Base-by-base conservation (phyloP, 2,888 invertebrate species). In the Myopa tessellatipennis region DNA sequence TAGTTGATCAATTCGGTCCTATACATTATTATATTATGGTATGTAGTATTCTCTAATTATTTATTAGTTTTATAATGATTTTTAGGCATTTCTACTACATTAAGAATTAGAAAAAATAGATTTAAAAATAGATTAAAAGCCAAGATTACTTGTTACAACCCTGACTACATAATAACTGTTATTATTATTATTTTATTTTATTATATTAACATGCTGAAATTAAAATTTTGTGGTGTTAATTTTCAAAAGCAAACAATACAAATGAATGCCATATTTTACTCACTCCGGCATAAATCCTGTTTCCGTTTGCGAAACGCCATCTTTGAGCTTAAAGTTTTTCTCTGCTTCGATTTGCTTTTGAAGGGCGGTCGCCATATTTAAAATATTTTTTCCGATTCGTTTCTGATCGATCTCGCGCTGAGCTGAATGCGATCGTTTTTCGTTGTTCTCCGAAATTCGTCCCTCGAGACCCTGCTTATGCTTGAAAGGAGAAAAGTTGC, bases 361-460 rank as follows among this genome's bases (percentile, higher is more conserved):
- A 58, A 88, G 84, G 4, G 86, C 84, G 79, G 87, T 87, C 3
- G 87, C 89, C 88, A 88, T 87, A 10, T 84, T 55, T 3, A 88
- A 69, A 79, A 88, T 90, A 90, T 90, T 91, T 52, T 90, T 91
- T 52, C 92, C 92, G 80, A 94, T 93, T 73, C 92, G 90, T 70
- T 92, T 87, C 84, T 92, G 92, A 82, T 93, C 92, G 78, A 94
- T 89, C 86, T 93, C 92, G 83, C 92, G 92, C 83, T 92, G 91
- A 26, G 93, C 92, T 16, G 93, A 91, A 79, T 93, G 92, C 0
- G 94, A 92, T 76, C 94, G 88, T 80, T 88, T 86, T 74, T 87
- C 85, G 4, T 83, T 83, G 72, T 87, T 87, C 78, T 88, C 86
- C 0, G 89, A 89, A 79, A 89, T 86, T 5, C 89, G 83, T 18